Evolutionary conservation across 2,888 invertebrate genomes (phyloP), one percentile per base, ranked within the genome.

Genomic region (Protophormia terraenovae): DNA sequence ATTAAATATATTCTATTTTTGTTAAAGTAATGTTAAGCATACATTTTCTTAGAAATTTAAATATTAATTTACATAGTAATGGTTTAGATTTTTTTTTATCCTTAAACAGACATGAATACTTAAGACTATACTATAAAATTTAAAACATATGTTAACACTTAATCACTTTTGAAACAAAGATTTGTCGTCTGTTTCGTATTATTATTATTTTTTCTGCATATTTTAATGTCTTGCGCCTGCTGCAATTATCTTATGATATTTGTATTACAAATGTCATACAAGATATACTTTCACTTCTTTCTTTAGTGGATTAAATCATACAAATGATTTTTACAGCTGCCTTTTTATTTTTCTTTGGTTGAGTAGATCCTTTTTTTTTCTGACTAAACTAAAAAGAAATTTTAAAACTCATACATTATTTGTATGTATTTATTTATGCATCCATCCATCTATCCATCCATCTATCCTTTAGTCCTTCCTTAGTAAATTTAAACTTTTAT

Each of bases 311-410:
- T 76, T 62, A 69, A 60, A 53, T 69, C 55, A 32, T 45, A 45
- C 22, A 64, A 64, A 53, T 14, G 22, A 24, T 64, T 64, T 35
- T 64, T 64, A 76, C 76, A 76, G 64, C 82, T 71, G 82, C 12
- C 50, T 27, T 73, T 79, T 77, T 53, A 24, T 5, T 58, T 7
- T 50, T 35, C 12, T 38, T 50, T 53, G 12, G 47, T 45, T 45
- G 7, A 41, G 14, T 5, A 47, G 29, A 3, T 27, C 1, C 2
- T 62, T 50, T 47, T 32, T 75, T 50, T 22, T 12, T 0, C 22
- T 19, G 8, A 16, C 22, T 19, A 55, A 27, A 27, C 16, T 24
- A 41, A 62, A 67, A 77, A 55, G 62, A 64, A 55, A 27, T 55
- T 55, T 27, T n/a, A 3, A 55, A 55, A 73, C 22, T 60, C n/a